phyloP scores from a whole-genome alignment of 2,113 vertebrate genomes.

The Hirundichthys speculiger region DNA sequence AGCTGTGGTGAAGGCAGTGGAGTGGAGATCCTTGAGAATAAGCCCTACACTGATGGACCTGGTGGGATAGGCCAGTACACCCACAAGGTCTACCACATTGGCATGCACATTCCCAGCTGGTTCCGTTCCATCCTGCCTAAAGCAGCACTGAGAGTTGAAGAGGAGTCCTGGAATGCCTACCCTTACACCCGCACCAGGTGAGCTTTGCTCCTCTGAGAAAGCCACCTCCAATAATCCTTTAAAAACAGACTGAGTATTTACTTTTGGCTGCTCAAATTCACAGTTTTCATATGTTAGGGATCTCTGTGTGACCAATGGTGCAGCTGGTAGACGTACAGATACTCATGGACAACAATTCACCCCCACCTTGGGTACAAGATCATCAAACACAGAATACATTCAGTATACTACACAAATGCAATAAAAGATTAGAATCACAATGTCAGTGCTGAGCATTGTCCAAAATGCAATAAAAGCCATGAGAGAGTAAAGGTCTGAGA shows the following conservation, averaged over 20 bases:
- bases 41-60: conserved; percentile 92
- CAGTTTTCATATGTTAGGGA: neutral
- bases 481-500: conserved; percentile 15
- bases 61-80: conserved; percentile 94
- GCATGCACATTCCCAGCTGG: conserved; percentile 98
- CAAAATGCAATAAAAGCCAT: too few relatives aligned
- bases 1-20: conserved; percentile 94
- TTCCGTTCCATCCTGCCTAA: conserved; percentile 96
- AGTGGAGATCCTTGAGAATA: conserved; percentile 95
- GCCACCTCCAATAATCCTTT: conserved; percentile 15
- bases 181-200: conserved; percentile 96
- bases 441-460: too few relatives aligned
- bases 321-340: neutral
- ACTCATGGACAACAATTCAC: neutral
- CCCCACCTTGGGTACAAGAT: neutral
- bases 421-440: too few relatives aligned
- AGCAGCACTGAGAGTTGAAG: conserved; percentile 93
- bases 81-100: conserved; percentile 96
- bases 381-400: too few relatives aligned
- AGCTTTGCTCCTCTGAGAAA: conserved; percentile 11
- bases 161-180: conserved; percentile 97
- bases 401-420: too few relatives aligned
- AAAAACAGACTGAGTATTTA: neutral
- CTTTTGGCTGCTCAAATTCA: neutral
- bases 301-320: neutral